Percentiles rank a stretch among this genome's conserved stretches.
phyloP scores from a whole-genome alignment of 1,140 invertebrate genomes.

The Ceratitis capitata region DNA sequence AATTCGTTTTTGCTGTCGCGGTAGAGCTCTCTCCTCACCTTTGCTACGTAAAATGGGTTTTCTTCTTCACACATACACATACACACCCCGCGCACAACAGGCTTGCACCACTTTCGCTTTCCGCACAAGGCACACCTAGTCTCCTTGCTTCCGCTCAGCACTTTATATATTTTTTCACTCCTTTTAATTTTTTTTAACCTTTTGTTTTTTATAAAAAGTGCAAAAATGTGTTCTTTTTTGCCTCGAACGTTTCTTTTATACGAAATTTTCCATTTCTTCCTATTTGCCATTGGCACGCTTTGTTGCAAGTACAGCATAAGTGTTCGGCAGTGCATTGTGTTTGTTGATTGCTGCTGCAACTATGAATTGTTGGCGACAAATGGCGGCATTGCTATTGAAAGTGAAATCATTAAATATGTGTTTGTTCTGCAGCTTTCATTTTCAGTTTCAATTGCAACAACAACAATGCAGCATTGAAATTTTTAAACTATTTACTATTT shows the following conservation, averaged over 20 bases:
- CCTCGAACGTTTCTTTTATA: too few relatives aligned
- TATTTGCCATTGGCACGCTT: neutral
- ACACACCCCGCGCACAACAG: too few relatives aligned
- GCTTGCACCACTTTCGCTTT: neutral
- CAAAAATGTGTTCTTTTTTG: neutral
- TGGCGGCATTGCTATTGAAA: neutral
- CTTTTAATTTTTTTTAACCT: neutral
- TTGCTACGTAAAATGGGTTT: too few relatives aligned
- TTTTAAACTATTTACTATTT: neutral
- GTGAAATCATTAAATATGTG: slow-evolving; percentile 23
- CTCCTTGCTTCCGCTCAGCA: neutral
- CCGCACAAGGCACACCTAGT: neutral
- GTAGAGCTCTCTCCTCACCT: neutral
- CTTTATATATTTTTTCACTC: too few relatives aligned
- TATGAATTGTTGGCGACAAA: neutral
- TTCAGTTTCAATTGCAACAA: neutral
- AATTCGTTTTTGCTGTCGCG: slow-evolving; percentile 24
- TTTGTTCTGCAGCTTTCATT: neutral
- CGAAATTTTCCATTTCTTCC: too few relatives aligned
- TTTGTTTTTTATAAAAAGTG: neutral
- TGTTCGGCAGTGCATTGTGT: neutral
- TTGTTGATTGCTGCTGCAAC: neutral
- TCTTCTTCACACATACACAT: too few relatives aligned
- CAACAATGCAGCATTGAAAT: neutral
- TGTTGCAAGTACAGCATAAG: neutral